Evolutionary conservation across 2,888 invertebrate species (phyloP).

Genomic region (Stratiomys singularior): DNA sequence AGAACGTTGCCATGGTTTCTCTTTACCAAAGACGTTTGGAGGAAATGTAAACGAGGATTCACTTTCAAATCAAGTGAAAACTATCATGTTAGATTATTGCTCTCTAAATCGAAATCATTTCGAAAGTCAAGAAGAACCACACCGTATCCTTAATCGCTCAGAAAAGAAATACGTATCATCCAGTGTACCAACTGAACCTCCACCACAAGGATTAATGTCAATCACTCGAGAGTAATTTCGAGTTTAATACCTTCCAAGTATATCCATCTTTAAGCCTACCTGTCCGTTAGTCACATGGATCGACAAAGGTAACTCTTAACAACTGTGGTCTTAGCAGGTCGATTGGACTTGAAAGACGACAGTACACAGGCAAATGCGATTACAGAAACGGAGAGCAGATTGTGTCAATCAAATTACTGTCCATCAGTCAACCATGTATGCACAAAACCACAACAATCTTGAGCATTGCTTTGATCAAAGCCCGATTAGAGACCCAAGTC

Average conservation of each 20-base stretch:
- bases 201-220: slow-evolving; percentile 32
- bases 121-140: too few species aligned
- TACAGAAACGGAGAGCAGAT: slow-evolving; percentile 1
- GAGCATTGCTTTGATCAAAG: slow-evolving; percentile 23
- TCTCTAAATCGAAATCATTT: too few species aligned
- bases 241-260: slow-evolving; percentile 5
- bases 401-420: slow-evolving; percentile 44
- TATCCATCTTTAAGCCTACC: background rate
- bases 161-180: too few species aligned
- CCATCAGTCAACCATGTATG: slow-evolving; percentile 31
- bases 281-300: background rate
- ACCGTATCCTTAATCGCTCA: too few species aligned
- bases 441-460: slow-evolving; percentile 30
- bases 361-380: slow-evolving; percentile 25
- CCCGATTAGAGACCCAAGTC: background rate
- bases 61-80: too few species aligned
- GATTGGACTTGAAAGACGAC: background rate
- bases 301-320: slow-evolving; percentile 2
- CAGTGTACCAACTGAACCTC: too few species aligned
- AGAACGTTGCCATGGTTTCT: background rate
- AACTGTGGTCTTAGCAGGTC: slow-evolving; percentile 12
- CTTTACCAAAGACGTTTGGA: background rate
- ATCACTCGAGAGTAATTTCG: slow-evolving; percentile 33
- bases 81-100: too few species aligned
- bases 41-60: background rate